Conservation (phyloP, 2,797 vertebrate genomes). For the Sebastes ruberrimus region DNA sequence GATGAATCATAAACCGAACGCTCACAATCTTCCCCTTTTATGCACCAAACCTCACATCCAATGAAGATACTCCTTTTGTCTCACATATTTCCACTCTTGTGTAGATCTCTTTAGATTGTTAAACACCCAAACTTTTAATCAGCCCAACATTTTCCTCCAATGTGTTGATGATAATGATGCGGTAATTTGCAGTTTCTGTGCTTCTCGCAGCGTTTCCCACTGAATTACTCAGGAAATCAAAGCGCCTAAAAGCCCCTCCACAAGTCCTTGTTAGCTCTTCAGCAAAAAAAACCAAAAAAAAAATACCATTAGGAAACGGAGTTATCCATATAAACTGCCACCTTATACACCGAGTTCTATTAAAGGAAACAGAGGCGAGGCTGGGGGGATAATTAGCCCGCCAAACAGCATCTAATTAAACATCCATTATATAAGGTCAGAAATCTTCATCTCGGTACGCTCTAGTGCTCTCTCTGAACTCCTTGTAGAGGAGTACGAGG, state of each 20-base stretch:
- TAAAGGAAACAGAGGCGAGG: slow-evolving; percentile 6
- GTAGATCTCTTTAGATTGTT: background rate
- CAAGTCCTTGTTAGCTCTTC: slow-evolving; percentile 10
- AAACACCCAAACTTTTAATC: slow-evolving; percentile 21
- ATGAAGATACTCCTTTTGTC: background rate
- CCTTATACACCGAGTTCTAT: background rate
- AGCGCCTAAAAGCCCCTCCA: background rate
- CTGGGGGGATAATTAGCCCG: slow-evolving; percentile 22
- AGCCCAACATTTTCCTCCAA: background rate
- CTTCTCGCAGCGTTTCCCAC: background rate
- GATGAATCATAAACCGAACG: background rate
- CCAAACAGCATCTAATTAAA: slow-evolving; percentile 26
- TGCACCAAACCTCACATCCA: background rate
- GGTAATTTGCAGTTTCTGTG: slow-evolving; percentile 6
- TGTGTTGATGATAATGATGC: slow-evolving; percentile 21
- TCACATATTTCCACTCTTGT: background rate
- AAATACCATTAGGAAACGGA: slow-evolving; percentile 1
- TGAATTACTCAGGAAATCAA: slow-evolving; percentile 5
- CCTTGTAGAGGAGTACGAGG: background rate
- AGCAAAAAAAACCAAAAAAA: background rate
- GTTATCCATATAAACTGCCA: slow-evolving; percentile 27
- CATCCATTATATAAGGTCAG: slow-evolving; percentile 3
- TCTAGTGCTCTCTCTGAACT: background rate
- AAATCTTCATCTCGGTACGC: background rate
- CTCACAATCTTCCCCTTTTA: background rate